Conservation (phyloP, 2,888 invertebrate genomes). For the Alcis repandata region DNA sequence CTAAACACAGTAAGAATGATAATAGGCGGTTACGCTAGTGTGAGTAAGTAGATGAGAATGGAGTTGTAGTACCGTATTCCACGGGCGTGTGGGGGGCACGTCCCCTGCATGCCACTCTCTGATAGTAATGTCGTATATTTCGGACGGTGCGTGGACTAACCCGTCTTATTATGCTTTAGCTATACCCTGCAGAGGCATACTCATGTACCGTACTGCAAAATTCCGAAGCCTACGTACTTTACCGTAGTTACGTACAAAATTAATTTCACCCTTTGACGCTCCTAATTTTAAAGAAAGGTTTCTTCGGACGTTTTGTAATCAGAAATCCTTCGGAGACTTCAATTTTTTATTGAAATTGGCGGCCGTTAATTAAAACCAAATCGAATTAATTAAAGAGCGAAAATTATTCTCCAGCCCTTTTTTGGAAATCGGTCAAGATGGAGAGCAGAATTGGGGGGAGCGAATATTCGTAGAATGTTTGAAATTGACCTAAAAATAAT, state of each 20-base stretch:
- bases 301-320: constrained; percentile 66
- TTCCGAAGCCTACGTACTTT: constrained; percentile 24
- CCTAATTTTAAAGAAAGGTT: constrained; percentile 50
- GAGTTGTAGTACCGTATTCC: constrained; percentile 23
- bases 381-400: constrained; percentile 79
- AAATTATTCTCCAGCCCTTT: constrained; percentile 74
- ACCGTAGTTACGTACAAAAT: constrained; percentile 25
- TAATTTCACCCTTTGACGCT: constrained; percentile 37
- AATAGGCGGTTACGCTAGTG: neutral
- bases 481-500: neutral
- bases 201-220: constrained; percentile 23
- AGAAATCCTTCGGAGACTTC: constrained; percentile 77
- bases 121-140: constrained; percentile 79
- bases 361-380: constrained; percentile 82
- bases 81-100: constrained; percentile 56
- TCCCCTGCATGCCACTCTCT: constrained; percentile 71
- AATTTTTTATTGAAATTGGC: constrained; percentile 80
- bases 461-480: neutral
- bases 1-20: neutral
- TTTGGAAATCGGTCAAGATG: constrained; percentile 56
- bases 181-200: constrained; percentile 17
- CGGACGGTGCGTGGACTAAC: constrained; percentile 64
- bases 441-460: constrained; percentile 3
- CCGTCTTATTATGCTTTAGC: constrained; percentile 69
- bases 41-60: neutral